Evolutionary conservation across 2,797 vertebrate species (phyloP), one percentile per base, ranked within the genome.

Genomic region (Distichodus sexfasciatus): DNA sequence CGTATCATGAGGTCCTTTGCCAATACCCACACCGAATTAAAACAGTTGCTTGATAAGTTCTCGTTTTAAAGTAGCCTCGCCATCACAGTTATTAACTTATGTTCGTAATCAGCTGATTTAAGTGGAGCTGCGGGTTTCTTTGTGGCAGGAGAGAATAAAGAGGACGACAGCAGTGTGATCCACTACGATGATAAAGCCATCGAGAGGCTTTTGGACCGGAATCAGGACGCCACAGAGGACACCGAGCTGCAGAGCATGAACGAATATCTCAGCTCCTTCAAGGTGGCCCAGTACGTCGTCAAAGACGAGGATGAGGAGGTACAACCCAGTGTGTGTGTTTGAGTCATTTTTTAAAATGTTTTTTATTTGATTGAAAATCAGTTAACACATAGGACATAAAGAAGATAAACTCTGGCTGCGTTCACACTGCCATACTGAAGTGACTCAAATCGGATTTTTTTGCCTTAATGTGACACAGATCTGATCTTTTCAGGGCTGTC

Each of bases 221-320:
- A 99, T 87, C 97, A 95, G 87, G 92, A 94, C 69, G 95, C 94
- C 81, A 97, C 94, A 0, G 96, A 98, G 9, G 97, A 99, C 82
- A 96, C 95, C 0, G 97, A 99, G 84, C 85, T 98, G 50, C 97
- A 98, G 88, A 98, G 95, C 89, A 99, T 99, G 97, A 99, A 99
- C 54, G 97, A 99, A 57, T 99, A 99, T 87, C 91, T 99, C 81
- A 99, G 97, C 82, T 99, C 97, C 17, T 99, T 99, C 81, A 99
- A 99, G 80, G 97, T 99, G 82, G 97, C 97, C 23, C 97, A 99
- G 79, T 99, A 99, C 63, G 96, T 99, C 76, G 97, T 99, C 23
- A 95, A 97, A 76, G 97, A 99, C 69, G 97, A 99, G 80, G 97
- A 98, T 0, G 97, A 98, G 82, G 96, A 93, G 91, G 96, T 96